Conservation (phyloP, 2,113 vertebrate genomes). For the Tragelaphus buxtoni region DNA sequence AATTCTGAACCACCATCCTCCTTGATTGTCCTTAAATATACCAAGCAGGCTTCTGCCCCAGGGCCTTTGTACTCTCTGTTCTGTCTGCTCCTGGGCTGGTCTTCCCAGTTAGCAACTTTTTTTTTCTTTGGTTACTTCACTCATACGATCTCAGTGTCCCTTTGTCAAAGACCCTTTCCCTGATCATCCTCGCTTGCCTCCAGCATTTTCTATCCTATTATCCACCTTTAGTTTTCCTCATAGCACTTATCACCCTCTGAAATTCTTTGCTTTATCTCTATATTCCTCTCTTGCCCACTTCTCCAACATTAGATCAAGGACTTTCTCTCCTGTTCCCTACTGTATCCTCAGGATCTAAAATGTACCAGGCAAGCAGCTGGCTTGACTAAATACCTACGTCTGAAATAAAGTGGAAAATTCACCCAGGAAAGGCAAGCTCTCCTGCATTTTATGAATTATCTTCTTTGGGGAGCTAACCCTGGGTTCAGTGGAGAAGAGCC, state of each 20-base stretch:
- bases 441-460: fast-evolving
- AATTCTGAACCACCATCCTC: not conserved
- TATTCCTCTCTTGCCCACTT: fast-evolving
- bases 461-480: not conserved
- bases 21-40: fast-evolving
- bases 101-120: fast-evolving
- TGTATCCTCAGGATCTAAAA: not conserved
- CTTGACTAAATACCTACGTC: fast-evolving
- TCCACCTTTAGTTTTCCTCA: not conserved
- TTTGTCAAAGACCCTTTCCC: not conserved
- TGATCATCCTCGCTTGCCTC: not conserved
- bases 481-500: not conserved
- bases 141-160: not conserved
- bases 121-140: too few species aligned
- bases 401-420: not conserved
- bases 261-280: not conserved
- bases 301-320: not conserved
- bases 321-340: not conserved
- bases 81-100: not conserved
- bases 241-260: not conserved
- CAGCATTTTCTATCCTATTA: not conserved
- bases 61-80: not conserved
- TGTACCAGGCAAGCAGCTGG: fast-evolving
- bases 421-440: not conserved
- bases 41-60: not conserved